Evolutionary conservation across 2,113 vertebrate species (phyloP), one percentile per base, ranked within the genome.

Genomic region (Calyptomena viridis): DNA sequence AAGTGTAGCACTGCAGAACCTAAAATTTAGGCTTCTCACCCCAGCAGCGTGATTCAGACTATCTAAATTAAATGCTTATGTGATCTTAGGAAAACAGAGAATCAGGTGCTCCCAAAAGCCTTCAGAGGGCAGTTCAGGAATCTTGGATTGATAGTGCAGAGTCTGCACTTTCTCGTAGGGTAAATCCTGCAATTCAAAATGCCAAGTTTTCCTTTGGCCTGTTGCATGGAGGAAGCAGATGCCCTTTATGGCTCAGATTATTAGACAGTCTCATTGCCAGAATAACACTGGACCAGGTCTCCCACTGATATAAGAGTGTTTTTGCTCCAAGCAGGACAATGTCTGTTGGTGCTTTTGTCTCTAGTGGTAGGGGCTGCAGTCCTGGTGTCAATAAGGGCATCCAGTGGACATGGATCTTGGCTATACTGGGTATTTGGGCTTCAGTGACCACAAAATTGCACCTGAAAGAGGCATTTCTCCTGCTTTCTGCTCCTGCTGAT

Each of bases 1-100:
- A 80, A 96, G 39, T 39, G 68, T 35, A 85, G 72, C 67, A 27
- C 49, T 83, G 59, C 63, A 92, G 67, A 39, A 90, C 42, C 94
- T 71, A 92, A 88, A 93, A 92, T 93, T 93, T 85, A 86, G 59
- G 33, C 55, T 88, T 90, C 75, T 93, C 52, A 14, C 88, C 47
- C 50, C 63, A 83, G 33, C 46, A 74, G 76, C 1, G 5, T 96
- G 88, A 92, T 85, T 90, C 92, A 88, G 67, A 86, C 27, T 82
- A 30, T 73, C 75, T 62, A 80, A 92, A 84, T 88, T 77, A 88
- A 42, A 86, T 49, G 33, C 2, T 90, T 71, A 11, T 39, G 14
- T 69, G 72, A 63, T 92, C 74, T 60, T 85, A 82, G 56, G 50
- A 85, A 83, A 82, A 84, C 17, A 84, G 40, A 50, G n/a, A 81